Evolutionary conservation across 2,888 invertebrate genomes (phyloP).

Genomic region (Melanotus villosus): DNA sequence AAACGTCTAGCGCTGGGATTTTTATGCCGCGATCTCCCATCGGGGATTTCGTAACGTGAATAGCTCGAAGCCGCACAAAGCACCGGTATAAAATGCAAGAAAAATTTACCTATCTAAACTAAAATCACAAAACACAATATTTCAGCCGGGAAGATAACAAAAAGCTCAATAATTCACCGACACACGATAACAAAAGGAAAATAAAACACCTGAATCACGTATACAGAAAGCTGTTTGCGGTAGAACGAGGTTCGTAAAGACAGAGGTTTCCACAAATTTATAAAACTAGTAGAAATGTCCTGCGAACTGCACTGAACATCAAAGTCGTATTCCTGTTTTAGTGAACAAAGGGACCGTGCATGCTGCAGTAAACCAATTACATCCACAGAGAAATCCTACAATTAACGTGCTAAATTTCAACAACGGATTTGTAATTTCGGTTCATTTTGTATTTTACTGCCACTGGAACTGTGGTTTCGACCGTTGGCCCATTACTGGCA

Average conservation of each 20-base stretch:
- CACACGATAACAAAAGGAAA: conserved; percentile 29
- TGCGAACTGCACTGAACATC: not conserved
- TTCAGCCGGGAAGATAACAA: conserved; percentile 28
- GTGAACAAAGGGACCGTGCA: not conserved
- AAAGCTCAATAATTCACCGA: conserved; percentile 37
- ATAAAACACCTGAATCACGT: conserved; percentile 25
- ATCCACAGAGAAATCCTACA: not conserved
- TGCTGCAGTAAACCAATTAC: not conserved
- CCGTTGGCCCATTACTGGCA: too few relatives aligned
- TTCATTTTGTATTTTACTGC: too few relatives aligned
- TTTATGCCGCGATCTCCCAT: not conserved
- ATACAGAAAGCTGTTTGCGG: conserved; percentile 2
- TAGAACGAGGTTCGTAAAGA: not conserved
- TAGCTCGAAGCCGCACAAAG: not conserved
- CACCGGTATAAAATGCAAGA: conserved; percentile 6
- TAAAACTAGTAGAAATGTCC: not conserved
- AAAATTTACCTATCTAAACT: conserved; percentile 31
- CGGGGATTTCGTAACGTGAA: not conserved
- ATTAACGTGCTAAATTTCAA: conserved; percentile 4
- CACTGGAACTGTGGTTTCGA: too few relatives aligned
- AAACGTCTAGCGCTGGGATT: not conserved
- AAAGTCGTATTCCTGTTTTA: too few relatives aligned
- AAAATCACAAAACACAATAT: conserved; percentile 29
- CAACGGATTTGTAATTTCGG: not conserved
- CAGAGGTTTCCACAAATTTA: conserved; percentile 15